Conservation (phyloP, 2,113 vertebrate genomes). For the Otis tarda region DNA sequence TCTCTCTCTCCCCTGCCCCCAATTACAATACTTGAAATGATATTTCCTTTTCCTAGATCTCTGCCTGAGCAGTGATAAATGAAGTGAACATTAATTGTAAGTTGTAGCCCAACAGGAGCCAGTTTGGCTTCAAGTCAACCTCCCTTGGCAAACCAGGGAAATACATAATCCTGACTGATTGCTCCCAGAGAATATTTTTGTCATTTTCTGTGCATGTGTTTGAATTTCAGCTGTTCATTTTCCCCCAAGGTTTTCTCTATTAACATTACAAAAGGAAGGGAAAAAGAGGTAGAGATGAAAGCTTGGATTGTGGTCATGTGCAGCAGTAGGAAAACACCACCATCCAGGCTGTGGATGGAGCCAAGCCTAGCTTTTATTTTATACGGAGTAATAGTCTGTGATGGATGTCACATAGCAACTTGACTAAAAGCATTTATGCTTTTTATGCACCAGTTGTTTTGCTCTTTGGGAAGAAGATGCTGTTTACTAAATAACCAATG, state of each 20-base stretch:
- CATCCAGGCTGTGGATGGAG: not conserved
- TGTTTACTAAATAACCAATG: not conserved
- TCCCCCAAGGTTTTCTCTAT: not conserved
- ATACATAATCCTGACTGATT: conserved; percentile 68
- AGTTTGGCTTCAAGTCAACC: conserved; percentile 60
- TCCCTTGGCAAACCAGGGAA: conserved; percentile 47
- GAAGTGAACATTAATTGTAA: conserved; percentile 57
- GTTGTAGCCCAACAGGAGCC: conserved; percentile 56
- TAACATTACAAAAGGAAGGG: not conserved
- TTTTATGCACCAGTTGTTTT: not conserved
- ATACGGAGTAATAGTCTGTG: not conserved
- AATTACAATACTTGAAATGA: conserved; percentile 30
- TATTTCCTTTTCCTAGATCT: conserved; percentile 27
- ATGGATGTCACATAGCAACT: conserved; percentile 10
- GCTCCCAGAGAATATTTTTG: conserved; percentile 66
- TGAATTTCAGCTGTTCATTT: conserved; percentile 48
- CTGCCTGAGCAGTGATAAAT: conserved; percentile 63
- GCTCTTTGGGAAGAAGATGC: not conserved
- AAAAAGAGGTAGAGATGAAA: conserved; percentile 42
- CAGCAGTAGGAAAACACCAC: not conserved
- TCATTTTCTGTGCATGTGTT: conserved; percentile 34
- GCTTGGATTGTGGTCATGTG: conserved; percentile 7
- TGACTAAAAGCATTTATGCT: not conserved
- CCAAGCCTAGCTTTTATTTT: conserved; percentile 19
- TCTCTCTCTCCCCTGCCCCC: not conserved